Evolutionary conservation across 2,888 invertebrate species (phyloP), one percentile per base, ranked within the genome.

Genomic region (Bombylius major): DNA sequence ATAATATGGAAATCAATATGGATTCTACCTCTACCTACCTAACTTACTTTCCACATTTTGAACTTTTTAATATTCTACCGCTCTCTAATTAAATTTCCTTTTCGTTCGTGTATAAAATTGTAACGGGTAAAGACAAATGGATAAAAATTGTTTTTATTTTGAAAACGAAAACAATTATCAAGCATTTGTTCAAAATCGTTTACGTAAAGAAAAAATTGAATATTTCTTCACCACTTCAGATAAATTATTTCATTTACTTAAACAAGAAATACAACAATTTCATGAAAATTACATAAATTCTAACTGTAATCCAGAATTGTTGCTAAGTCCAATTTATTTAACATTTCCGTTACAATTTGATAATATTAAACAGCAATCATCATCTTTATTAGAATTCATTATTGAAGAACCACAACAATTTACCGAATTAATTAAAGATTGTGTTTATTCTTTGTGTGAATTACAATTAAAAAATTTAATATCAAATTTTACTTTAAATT

Each of bases 331-430:
- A 7, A 50, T 59, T 23, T 47, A 54, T 34, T 50, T 59, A n/a
- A 31, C 49, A 14, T 45, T 55, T 23, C 14, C 50, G 11, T 31
- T 59, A 9, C 11, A 44, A 6, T 50, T 34, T 13, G 33, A 53
- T n/a, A 45, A 55, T 33, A 42, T 58, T 53, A 33, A 31, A 33
- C 12, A 34, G 14, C 48, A 50, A 23, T 23, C 46, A 47, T 11
- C 36, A n/a, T 44, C 56, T 31, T 52, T 59, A 14, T 42, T 53
- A 5, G 23, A 53, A 14, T 51, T 58, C n/a, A 13, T 54, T 11
- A 11, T 33, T 5, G 48, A 55, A 11, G 56, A 59, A 42, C 55
- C 59, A 4, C 42, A 49, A 9, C 36, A 51, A 48, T 60, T 60
- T 53, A 12, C 5, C 1, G 7, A 44, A 32, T 47, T 51, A 13